Base-by-base conservation (phyloP, 2,797 vertebrate species). In the Myotis myotis region DNA sequence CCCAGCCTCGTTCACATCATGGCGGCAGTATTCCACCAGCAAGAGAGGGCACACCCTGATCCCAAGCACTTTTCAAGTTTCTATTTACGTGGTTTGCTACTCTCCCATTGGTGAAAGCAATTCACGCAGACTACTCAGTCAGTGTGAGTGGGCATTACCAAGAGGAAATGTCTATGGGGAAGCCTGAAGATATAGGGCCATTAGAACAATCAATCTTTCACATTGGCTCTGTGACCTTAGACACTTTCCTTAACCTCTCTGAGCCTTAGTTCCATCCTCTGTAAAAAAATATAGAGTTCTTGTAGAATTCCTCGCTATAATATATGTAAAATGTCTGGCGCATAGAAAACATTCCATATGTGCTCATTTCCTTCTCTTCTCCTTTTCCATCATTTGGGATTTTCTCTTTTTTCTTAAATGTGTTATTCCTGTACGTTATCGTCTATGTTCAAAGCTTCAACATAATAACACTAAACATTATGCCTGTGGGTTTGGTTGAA, bases 321-420 rank as follows among this genome's bases (percentile, higher is more conserved):
- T 44, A 71, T 51, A 53, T 66, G 11, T 41, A 80, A 33, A 92
- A 81, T 72, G 53, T 57, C 79, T 93, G 83, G 33, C 36, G 53
- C 51, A 47, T 33, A 33, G 49, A 64, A 44, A 81, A 81, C 19
- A 70, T 87, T 68, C 36, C 20, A 23, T 95, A 70, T 94, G 38
- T 84, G 44, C 84, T 95, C 3, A 83, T 75, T 96, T 94, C 66
- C 53, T 83, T 80, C 66, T 82, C 15, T 80, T 23, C 19, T 87
- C 76, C 33, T 89, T 83, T 95, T 66, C 44, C 38, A 38, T 89
- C 71, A 64, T 62, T 89, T 94, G 36, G 81, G 81, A 81, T 74
- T 89, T 76, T 60, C n/a, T 70, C 71, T 51, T 28, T 88, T 93
- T 82, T 75, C 53, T 87, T 74, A 84, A 95, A 76, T 72, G 23